Base-by-base conservation (phyloP, 2,888 invertebrate genomes). In the Philhelius pedissequus region DNA sequence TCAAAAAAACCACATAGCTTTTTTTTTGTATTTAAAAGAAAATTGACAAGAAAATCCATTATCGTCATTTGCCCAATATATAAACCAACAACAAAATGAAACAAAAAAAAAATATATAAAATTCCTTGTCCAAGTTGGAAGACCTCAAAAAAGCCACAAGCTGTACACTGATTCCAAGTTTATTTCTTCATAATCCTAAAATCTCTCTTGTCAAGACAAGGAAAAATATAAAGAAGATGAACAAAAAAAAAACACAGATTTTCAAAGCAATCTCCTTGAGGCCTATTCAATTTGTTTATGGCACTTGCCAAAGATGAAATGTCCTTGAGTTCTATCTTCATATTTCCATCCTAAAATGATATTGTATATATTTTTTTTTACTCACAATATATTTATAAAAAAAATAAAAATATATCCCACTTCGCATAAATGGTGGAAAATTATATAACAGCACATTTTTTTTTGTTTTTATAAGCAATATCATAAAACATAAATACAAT, bases 301-400 rank as follows among this genome's bases (percentile, higher is more conserved):
- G 50, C 74, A 79, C 78, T 83, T 78, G 74, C 43, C 64, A 45
- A 32, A 27, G 40, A 69, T 66, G 50, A 50, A 50, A 71, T 78
- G 83, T 83, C 83, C 83, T 78, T 83, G 74, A 83, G 74, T 78
- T 78, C 58, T 83, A 58, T 83, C 74, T 83, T 74, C 83, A 54
- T 38, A 56, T 83, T 78, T 78, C 4, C 30, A 48, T 64, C 48
- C 32, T 15, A 9, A 43, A 48, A 83, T 70, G 64, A 62, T 71
- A 68, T 52, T 52, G 25, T 68, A 68, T 27, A 6, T 7, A 22
- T 60, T 27, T 43, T 64, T 30, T 18, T 62, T 60, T 25, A 56
- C 40, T 66, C 58, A 43, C 50, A 80, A 38, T 20, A 20, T 20
- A 18, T 75, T 64, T 64, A 22, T 62, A 48, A 48, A 48, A 35